phyloP scores from a whole-genome alignment of 1,140 invertebrate genomes.

The Gonatopus flavifemur region DNA sequence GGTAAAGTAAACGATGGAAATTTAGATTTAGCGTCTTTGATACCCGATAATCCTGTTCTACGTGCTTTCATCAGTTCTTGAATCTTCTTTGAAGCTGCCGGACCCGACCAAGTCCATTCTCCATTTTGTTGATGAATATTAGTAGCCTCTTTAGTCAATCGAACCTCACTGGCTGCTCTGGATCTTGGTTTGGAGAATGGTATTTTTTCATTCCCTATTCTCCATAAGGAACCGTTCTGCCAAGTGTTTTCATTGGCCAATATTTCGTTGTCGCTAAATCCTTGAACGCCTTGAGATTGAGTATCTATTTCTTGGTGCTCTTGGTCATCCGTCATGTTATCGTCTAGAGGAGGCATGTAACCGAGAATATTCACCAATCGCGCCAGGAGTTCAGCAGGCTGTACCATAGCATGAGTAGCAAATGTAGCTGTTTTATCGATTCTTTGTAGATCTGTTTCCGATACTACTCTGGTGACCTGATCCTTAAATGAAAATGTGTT shows the following conservation, averaged over 20 bases:
- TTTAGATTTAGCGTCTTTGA: slow-evolving; percentile 40
- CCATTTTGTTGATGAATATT: slow-evolving; percentile 53
- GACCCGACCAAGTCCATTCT: slow-evolving; percentile 71
- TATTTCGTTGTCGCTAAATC: slow-evolving; percentile 70
- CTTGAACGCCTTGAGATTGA: slow-evolving; percentile 58
- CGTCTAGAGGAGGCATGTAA: slow-evolving; percentile 60
- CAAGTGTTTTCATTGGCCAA: slow-evolving; percentile 64
- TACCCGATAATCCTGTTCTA: slow-evolving; percentile 17
- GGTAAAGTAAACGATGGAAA: slow-evolving; percentile 43
- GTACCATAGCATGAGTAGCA: slow-evolving; percentile 61
- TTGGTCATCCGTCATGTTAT: slow-evolving; percentile 34
- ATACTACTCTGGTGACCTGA: slow-evolving; percentile 66
- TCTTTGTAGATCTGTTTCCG: slow-evolving; percentile 73
- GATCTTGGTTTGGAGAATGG: slow-evolving; percentile 53
- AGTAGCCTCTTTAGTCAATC: slow-evolving; percentile 50
- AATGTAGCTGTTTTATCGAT: slow-evolving; percentile 80
- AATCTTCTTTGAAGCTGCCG: slow-evolving; percentile 62
- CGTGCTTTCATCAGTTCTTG: slow-evolving; percentile 58
- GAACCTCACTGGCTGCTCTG: slow-evolving; percentile 56
- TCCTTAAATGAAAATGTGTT: slow-evolving; percentile 30
- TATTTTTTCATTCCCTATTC: slow-evolving; percentile 57
- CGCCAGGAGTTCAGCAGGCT: slow-evolving; percentile 72
- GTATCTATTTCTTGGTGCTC: slow-evolving; percentile 19
- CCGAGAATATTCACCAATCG: slow-evolving; percentile 75
- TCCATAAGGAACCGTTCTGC: slow-evolving; percentile 53